Evolutionary conservation across 2,888 invertebrate species (phyloP).

Genomic region (Candidula unifasciata): DNA sequence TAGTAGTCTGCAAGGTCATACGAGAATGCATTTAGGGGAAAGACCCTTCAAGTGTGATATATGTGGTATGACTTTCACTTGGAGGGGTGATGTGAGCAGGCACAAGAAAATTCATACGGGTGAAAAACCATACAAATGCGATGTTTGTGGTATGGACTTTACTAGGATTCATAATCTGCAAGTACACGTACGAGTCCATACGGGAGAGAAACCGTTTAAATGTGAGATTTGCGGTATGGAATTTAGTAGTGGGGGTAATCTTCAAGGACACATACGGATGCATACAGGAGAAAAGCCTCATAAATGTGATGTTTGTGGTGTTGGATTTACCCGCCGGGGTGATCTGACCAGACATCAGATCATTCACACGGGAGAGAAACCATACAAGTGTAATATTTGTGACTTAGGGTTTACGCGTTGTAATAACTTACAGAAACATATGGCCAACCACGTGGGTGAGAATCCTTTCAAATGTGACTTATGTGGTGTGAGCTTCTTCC

Average conservation of each 20-base stretch:
- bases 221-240: not conserved
- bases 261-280: not conserved
- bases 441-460: not conserved
- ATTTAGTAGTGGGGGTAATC: not conserved
- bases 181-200: not conserved
- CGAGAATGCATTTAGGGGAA: not conserved
- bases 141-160: not conserved
- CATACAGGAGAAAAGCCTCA: not conserved
- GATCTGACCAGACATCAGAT: not conserved
- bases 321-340: not conserved
- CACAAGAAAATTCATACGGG: conserved; percentile 12
- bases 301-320: conserved; percentile 8
- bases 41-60: conserved; percentile 7
- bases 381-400: conserved; percentile 2
- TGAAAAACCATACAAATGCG: not conserved
- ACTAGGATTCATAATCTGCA: not conserved
- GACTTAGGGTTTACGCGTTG: not conserved
- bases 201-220: not conserved
- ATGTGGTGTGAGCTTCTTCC: not conserved
- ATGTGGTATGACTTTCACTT: not conserved
- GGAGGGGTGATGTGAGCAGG: not conserved
- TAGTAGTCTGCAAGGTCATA: not conserved
- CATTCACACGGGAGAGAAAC: conserved; percentile 6
- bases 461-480: conserved; percentile 9
- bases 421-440: not conserved